phyloP scores from a whole-genome alignment of 2,113 vertebrate species.

The Pardalotus punctatus region DNA sequence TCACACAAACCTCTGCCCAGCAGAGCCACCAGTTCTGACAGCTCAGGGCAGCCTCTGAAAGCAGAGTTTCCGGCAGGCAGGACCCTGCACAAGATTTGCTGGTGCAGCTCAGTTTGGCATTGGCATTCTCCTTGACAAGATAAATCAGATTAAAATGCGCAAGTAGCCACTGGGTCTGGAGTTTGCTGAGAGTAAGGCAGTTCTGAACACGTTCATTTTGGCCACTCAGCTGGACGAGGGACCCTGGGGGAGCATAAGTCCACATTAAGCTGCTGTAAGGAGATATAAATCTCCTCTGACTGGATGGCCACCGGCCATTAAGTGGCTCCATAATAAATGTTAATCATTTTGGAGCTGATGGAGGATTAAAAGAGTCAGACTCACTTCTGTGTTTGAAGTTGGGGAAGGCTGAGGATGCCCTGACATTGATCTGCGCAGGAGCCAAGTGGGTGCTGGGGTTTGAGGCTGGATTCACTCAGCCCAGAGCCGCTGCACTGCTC shows the following conservation, averaged over 20 bases:
- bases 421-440: background rate
- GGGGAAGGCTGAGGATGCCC: background rate
- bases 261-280: slow-evolving; percentile 3
- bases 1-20: background rate
- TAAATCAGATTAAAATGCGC: background rate
- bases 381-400: background rate
- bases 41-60: background rate
- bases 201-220: background rate
- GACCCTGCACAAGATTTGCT: background rate
- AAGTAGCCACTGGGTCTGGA: slow-evolving; percentile 17
- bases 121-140: slow-evolving; percentile 14
- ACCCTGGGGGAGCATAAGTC: slow-evolving; percentile 28
- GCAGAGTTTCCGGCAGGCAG: background rate
- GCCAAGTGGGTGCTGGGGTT: background rate
- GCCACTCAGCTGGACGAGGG: slow-evolving; percentile 33
- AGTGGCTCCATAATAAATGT: slow-evolving; percentile 52
- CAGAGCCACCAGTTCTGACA: background rate
- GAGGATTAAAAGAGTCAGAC: background rate
- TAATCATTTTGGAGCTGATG: slow-evolving; percentile 24
- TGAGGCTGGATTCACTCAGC: background rate
- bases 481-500: background rate
- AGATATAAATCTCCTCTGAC: slow-evolving; percentile 62
- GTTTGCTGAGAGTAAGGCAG: slow-evolving; percentile 9
- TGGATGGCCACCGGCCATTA: slow-evolving; percentile 50
- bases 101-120: background rate